Base-by-base conservation (phyloP, 2,888 invertebrate species). In the Phoenoteleia sp. region DNA sequence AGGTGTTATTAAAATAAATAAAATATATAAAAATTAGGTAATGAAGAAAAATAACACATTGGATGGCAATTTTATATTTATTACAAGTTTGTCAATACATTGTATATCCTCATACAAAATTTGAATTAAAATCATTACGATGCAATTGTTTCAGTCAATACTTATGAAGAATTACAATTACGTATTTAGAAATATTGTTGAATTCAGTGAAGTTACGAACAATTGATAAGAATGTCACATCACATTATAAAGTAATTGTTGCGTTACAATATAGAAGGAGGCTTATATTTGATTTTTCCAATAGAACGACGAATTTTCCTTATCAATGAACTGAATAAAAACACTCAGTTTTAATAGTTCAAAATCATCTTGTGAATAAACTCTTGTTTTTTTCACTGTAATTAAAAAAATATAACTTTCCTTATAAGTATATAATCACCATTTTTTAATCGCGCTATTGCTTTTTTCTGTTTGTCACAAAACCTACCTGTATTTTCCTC, bases 141-240 rank as follows among this genome's bases (percentile, higher is more conserved):
- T 42, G 42, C 17, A 42, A 42, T 42, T 42, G 42, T 15, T 42
- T 42, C 42, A 42, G 49, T 49, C 23, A 21, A 49, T 49, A 49
- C n/a, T 49, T 49, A 23, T 49, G 49, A 23, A 49, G 49, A 49
- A 23, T 49, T 49, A 49, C 49, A 49, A 49, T 23, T 9, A 49
- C 23, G n/a, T 49, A 23, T 1, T 42, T 49, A 23, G 23, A 49
- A 21, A 13, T 49, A 49, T 49, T 21, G 4, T 3, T 49, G 49
- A 49, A 23, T 49, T 49, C 23, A 49, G 11, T 49, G 11, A 15
- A 42, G 42, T 29, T 15, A 49, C 21, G 49, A 49, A 49, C 23
- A 23, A 23, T 49, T 23, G 49, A 49, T 23, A 23, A 49, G 49
- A 49, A 49, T n/a, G 49, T 49, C 49, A 49, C 49, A 49, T 49